phyloP scores from a whole-genome alignment of 2,113 vertebrate genomes.

The Dipodomys ordii region DNA sequence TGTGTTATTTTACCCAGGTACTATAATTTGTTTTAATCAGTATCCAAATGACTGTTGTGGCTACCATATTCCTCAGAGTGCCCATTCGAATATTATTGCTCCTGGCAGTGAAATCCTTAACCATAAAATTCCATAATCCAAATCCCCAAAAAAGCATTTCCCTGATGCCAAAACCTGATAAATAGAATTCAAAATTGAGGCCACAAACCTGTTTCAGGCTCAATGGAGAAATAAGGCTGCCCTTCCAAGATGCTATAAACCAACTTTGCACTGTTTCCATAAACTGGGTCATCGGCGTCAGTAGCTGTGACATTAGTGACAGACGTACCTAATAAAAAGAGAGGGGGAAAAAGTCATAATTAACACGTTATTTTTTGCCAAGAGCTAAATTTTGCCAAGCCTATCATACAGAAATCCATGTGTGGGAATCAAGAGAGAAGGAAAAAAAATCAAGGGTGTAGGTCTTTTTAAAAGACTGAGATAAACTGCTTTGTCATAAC shows the following conservation, averaged over 20 bases:
- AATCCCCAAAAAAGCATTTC: constrained; percentile 59
- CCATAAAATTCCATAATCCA: constrained; percentile 59
- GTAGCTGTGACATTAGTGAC: constrained; percentile 97
- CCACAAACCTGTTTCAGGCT: constrained; percentile 95
- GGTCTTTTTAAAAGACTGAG: constrained; percentile 29
- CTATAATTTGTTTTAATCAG: constrained; percentile 41
- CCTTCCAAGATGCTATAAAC: constrained; percentile 99
- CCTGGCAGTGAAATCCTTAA: constrained; percentile 30
- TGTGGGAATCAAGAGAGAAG: neutral
- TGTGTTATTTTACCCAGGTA: neutral
- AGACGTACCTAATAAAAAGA: constrained; percentile 90
- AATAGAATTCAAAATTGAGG: constrained; percentile 56
- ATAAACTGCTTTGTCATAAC: constrained; percentile 50
- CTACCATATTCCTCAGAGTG: neutral
- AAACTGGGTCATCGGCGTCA: constrained; percentile 97
- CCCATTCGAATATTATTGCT: constrained; percentile 38
- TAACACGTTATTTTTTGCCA: constrained; percentile 56
- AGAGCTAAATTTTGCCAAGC: constrained; percentile 47
- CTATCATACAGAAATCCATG: constrained; percentile 46
- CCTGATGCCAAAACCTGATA: constrained; percentile 62
- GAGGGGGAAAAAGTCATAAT: constrained; percentile 34
- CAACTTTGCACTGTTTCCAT: constrained; percentile 97
- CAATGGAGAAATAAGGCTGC: constrained; percentile 98
- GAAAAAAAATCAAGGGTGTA: neutral
- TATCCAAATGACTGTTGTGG: neutral